A percentile compares a stretch with the other conserved stretches of the same genome.
Conservation (phyloP, 2,113 vertebrate species). For the Gallinago jamesoni region DNA sequence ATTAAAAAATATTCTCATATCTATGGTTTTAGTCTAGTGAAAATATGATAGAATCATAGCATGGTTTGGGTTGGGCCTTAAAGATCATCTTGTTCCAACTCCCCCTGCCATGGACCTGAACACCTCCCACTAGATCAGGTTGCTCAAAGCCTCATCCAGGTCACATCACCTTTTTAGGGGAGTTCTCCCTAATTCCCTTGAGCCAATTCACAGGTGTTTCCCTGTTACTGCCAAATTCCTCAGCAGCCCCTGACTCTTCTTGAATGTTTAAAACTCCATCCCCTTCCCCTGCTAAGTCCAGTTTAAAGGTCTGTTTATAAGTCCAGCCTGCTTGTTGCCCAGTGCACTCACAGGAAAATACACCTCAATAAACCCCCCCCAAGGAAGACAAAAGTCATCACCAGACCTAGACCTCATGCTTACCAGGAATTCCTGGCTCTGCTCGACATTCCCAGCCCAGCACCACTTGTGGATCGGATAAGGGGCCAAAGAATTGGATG, state of each 20-base stretch:
- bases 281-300: not conserved
- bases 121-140: not conserved
- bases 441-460: not conserved
- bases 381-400: not conserved
- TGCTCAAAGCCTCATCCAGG: not conserved
- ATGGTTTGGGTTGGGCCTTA: not conserved
- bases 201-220: not conserved
- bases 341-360: not conserved
- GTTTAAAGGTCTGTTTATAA: not conserved
- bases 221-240: not conserved
- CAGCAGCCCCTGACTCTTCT: not conserved
- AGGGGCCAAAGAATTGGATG: not conserved
- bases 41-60: not conserved
- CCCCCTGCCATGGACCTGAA: no score
- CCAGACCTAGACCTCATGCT: not conserved
- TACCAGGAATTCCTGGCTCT: not conserved
- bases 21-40: not conserved
- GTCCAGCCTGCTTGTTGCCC: not conserved
- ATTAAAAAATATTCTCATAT: not conserved
- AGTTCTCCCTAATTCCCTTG: not conserved
- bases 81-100: not conserved
- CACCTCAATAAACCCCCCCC: fast-evolving
- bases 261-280: not conserved
- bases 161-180: not conserved
- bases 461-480: not conserved